Evolutionary conservation across 2,797 vertebrate genomes (phyloP), one percentile per base, ranked within the genome.

Genomic region (Sciurus vulgaris): DNA sequence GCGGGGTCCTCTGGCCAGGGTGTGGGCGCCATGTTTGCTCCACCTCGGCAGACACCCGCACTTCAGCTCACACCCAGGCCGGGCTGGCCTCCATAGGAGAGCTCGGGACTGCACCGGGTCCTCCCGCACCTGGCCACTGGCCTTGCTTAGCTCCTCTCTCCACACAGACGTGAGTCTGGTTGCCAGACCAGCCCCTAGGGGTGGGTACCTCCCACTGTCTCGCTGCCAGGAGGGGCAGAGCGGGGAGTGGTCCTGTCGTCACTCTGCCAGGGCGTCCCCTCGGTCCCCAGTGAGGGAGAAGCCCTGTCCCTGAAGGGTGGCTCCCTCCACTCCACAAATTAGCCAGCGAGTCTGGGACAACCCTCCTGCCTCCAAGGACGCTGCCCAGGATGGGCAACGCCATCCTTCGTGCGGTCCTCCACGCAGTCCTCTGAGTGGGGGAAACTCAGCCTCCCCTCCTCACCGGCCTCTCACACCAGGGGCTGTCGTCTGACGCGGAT

Each of bases 401-500:
- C 97, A n/a, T n/a, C n/a, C n/a, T n/a, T n/a, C n/a, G n/a, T n/a
- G n/a, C n/a, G 38, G 38, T 38, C 38, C 38, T 38, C 38, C 38
- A 38, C 38, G 38, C 38, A 38, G 97, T 97, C 98, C 97, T 97
- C 97, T 92, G 94, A 98, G 97, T 93, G 97, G 98, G 97, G 98
- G 97, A 98, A 97, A 98, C 98, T 96, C 98, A 97, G 95, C 97
- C 98, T 98, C 97, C 98, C 98, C 97, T 98, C 98, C 97, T 97
- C 97, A 97, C 96, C 86, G 97, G 97, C 97, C 97, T 96, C 96
- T 96, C 96, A 98, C 98, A 97, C 97, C 95, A 95, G 38, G 94
- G 95, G 97, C 93, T 97, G 90, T 96, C 86, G 96, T 95, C 97
- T 98, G 97, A 97, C 97, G 97, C 98, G 97, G 95, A 95, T 56